Base-by-base conservation (phyloP, 2,797 vertebrate genomes). In the Bradypodion pumilum region DNA sequence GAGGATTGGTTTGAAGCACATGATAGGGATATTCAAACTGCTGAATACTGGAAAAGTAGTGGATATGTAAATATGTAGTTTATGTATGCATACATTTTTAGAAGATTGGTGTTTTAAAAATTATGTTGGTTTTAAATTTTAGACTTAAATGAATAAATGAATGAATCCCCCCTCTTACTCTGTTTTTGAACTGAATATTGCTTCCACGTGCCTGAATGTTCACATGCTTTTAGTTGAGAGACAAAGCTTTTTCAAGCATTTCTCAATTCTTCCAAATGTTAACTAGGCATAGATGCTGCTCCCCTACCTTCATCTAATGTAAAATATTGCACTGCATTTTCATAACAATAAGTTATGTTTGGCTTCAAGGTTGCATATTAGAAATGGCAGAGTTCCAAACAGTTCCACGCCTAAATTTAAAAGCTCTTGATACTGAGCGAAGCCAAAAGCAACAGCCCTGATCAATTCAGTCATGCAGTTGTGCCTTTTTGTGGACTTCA, bases 261-360 rank as follows among this genome's bases (percentile, higher is more conserved):
- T 63, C 65, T 60, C 42, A 19, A 7, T 19, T 49, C 29, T 44
- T 66, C 19, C 63, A 49, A 4, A 23, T 12, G 68, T 32, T 35
- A 44, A 32, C 63, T 35, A 0, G 0, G 27, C 19, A 40, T 85
- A 68, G 5, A 69, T 83, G 15, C 37, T 10, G 7, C 0, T 60
- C n/a, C 27, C 27, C 29, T 0, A 0, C 13, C 74, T 80, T 87
- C 42, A 42, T 32, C 6, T 0, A 0, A 70, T 88, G 52, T 35
- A 83, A 84, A 81, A 49, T 85, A 56, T 62, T 68, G 83, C 73
- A 8, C 49, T 49, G 13, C 8, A 83, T 42, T 82, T 46, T 32
- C 83, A 60, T 78, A 85, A 52, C 0, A 0, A 32, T 82, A 80
- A 82, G 27, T 84, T 78, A 80, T 0, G 2, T 81, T 89, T 90